phyloP scores from a whole-genome alignment of 2,113 vertebrate genomes.

The Ochotona princeps region DNA sequence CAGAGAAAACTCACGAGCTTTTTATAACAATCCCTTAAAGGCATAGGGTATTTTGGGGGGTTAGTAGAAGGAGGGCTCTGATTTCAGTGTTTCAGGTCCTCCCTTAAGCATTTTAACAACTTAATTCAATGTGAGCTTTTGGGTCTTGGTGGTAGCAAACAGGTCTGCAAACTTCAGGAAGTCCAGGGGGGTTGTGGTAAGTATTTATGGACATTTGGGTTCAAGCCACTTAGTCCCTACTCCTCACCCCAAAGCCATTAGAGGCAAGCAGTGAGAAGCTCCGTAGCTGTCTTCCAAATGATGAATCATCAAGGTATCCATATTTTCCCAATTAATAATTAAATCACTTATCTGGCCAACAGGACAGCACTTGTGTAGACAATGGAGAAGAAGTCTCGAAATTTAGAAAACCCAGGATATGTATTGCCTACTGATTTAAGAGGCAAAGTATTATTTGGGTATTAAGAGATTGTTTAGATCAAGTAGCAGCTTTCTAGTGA shows the following conservation, averaged over 20 bases:
- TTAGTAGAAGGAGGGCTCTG: conserved; percentile 54
- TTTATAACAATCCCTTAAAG: conserved; percentile 83
- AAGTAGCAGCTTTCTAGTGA: neutral
- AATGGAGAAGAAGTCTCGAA: neutral
- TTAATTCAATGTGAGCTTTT: conserved; percentile 39
- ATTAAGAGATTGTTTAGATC: neutral
- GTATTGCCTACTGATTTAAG: neutral
- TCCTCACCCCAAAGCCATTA: neutral
- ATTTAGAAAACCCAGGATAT: neutral
- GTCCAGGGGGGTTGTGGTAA: neutral
- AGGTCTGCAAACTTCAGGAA: conserved; percentile 7
- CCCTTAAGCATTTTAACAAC: conserved; percentile 48
- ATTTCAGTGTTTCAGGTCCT: conserved; percentile 42
- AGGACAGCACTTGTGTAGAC: neutral
- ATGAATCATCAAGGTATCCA: conserved; percentile 41
- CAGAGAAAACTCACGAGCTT: conserved; percentile 81
- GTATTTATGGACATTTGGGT: conserved; percentile 40
- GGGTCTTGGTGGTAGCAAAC: neutral
- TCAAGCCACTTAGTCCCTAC: neutral
- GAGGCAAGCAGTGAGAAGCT: neutral
- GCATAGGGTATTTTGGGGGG: conserved; percentile 78
- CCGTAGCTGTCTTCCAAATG: neutral
- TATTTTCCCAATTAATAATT: conserved; percentile 62
- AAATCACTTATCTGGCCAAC: conserved; percentile 47
- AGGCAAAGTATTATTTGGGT: neutral